Percentiles rank a stretch among this genome's conserved stretches.
These are phyloP conservation scores for Drosophila antonietae DNA, from an alignment of 2,888 invertebrate species.

Conservation along the genomic window DNA sequence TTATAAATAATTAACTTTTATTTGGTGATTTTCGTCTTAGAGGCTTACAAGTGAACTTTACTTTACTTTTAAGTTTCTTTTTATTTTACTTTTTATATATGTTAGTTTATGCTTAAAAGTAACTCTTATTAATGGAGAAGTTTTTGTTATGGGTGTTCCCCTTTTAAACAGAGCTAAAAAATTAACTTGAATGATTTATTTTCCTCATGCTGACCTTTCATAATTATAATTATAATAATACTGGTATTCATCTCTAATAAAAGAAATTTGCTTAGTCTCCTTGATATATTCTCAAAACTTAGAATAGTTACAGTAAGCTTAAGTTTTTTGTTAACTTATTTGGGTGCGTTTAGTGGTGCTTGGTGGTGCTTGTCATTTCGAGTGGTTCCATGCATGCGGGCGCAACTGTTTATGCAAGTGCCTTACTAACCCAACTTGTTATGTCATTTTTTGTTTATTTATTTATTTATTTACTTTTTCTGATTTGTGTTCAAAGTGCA, in stretches of 20 bases:
- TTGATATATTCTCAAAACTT: not conserved
- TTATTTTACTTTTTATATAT: not conserved
- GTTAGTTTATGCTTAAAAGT: not conserved
- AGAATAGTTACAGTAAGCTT: slow-evolving; percentile 12
- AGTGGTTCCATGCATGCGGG: slow-evolving; percentile 7
- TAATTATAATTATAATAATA: not conserved
- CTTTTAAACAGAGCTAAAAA: not conserved
- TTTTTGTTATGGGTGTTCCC: slow-evolving; percentile 14
- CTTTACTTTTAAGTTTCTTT: not conserved
- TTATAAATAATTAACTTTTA: too few species aligned
- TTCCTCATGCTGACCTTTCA: not conserved
- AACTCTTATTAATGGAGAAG: not conserved
- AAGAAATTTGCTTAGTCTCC: too few species aligned
- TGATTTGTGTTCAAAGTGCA: not conserved
- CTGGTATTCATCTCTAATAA: not conserved
- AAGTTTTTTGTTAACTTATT: not conserved
- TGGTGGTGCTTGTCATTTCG: not conserved
- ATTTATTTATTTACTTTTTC: too few species aligned
- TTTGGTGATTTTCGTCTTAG: too few species aligned
- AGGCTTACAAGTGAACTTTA: not conserved
- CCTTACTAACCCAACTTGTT: slow-evolving; percentile 20
- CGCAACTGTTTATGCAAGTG: slow-evolving; percentile 17
- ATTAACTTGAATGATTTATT: not conserved
- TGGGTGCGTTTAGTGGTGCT: not conserved
- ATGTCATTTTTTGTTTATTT: slow-evolving; percentile 36